These are phyloP conservation scores for Alloscopus bannaensis DNA, from an alignment of 2,888 invertebrate genomes.

Conservation along the genomic window DNA sequence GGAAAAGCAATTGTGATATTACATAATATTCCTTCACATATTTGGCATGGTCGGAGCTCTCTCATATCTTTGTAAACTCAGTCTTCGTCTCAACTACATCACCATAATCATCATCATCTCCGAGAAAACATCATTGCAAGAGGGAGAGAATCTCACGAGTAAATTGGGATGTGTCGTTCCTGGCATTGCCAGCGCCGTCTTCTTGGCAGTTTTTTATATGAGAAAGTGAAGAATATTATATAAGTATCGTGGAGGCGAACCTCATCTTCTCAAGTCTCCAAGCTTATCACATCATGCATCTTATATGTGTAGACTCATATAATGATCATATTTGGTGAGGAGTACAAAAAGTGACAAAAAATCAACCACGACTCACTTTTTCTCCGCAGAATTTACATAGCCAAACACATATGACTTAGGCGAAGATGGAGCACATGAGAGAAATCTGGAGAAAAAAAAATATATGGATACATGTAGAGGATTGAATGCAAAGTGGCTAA, in stretches of 20 bases:
- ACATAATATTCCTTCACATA: conserved; percentile 33
- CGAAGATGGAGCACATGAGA: background rate
- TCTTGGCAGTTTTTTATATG: too few relatives aligned
- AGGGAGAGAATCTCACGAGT: conserved; percentile 38
- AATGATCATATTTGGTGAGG: too few relatives aligned
- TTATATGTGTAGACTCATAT: background rate
- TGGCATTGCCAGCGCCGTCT: conserved; percentile 9
- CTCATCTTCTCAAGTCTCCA: too few relatives aligned
- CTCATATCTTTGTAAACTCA: conserved; percentile 11
- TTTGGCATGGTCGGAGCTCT: conserved; percentile 38
- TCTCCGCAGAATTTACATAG: conserved; percentile 24
- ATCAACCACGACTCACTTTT: conserved; percentile 48
- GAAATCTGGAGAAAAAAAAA: conserved; percentile 30
- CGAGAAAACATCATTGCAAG: conserved; percentile 28
- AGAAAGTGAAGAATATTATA: conserved; percentile 6
- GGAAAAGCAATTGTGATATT: conserved; percentile 28
- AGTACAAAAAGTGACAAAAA: conserved; percentile 32
- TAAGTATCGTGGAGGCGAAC: too few relatives aligned
- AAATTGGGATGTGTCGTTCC: conserved; percentile 49
- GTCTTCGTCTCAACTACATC: conserved; percentile 28
- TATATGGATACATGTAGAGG: conserved; percentile 26
- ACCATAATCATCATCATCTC: conserved; percentile 38
- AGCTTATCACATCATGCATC: conserved; percentile 25
- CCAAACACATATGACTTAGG: background rate
- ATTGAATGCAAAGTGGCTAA: conserved; percentile 59